A percentile compares a stretch with the other conserved stretches of the same genome.
Evolutionary conservation across 2,888 invertebrate species (phyloP).

Genomic region (Linyphia triangularis): DNA sequence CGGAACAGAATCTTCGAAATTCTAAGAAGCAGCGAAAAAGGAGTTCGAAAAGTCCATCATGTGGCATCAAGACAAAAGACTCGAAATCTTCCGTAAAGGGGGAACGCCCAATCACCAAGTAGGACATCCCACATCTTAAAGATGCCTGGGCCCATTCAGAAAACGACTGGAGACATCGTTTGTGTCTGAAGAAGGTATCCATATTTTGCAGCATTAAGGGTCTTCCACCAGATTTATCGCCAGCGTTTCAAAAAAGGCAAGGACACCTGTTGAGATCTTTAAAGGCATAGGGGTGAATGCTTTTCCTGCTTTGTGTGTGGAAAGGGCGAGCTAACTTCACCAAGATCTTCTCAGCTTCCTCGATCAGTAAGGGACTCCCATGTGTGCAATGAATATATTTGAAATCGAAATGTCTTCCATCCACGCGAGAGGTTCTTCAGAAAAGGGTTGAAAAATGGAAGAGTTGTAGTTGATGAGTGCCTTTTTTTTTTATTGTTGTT

Average conservation of each 20-base stretch:
- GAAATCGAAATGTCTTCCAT: constrained; percentile 50
- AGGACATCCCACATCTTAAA: no score
- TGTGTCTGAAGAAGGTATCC: constrained; percentile 36
- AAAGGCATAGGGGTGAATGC: background rate
- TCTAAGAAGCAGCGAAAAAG: no score
- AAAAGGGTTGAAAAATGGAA: background rate
- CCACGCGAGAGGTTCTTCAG: constrained; percentile 1
- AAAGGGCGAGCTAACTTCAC: no score
- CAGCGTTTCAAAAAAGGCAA: background rate
- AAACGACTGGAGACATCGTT: constrained; percentile 43
- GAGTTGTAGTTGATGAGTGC: no score
- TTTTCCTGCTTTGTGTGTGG: background rate
- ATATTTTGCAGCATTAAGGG: constrained; percentile 45
- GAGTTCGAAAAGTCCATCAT: no score
- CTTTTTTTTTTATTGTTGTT: background rate
- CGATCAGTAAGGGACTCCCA: background rate
- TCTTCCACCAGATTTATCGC: background rate
- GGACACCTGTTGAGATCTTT: background rate
- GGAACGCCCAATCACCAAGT: no score
- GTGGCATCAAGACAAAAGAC: no score
- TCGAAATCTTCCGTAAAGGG: no score
- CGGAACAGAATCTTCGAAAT: no score
- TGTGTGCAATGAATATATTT: constrained; percentile 46
- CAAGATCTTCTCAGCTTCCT: no score
- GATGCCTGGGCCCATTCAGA: no score